Base-by-base conservation (phyloP, 2,113 vertebrate genomes). In the Epinephelus moara region DNA sequence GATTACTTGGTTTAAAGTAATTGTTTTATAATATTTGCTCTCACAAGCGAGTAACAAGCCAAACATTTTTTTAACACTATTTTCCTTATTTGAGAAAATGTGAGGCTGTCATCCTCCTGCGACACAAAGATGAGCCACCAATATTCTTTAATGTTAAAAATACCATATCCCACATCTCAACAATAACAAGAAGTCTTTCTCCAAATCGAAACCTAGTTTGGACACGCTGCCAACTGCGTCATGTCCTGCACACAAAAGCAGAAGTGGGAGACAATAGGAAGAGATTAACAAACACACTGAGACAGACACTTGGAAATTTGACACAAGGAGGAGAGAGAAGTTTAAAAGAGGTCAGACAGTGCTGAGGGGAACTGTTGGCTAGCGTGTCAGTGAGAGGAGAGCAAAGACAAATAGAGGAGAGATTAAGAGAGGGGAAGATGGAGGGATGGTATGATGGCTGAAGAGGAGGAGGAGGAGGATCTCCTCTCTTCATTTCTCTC, bases 381-480 rank as follows among this genome's bases (percentile, higher is more conserved):
- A 25, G 78, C 69, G 68, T 88, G 71, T 85, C 77, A 52, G 87
- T 88, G 87, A 89, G 81, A 88, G 57, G 57, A 75, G 69, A 68
- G 72, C 49, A 82, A 84, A 90, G 76, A 75, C 59, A 87, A 85
- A 87, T 8, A 88, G 78, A 61, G 79, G 27, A 64, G 76, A 59
- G 68, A 81, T 79, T 56, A 74, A 67, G 49, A 42, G 50, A 60
- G 33, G 72, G 61, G 56, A 64, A 73, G 71, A 67, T 50, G 81
- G 76, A 79, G 76, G 82, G 70, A 72, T 74, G 63, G 62, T 75
- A 21, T 67, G 87, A 73, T 70, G 66, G 40, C 15, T 30, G 80
- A 69, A 27, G 78, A 75, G 67, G 76, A 72, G 67, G 76, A 72
- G 76, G 63, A 84, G 53, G 67, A 76, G 30, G 42, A 37, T 42